A percentile compares a stretch with the other conserved stretches of the same genome.
phyloP scores from a whole-genome alignment of 2,113 vertebrate species.

The Eulemur rufifrons region DNA sequence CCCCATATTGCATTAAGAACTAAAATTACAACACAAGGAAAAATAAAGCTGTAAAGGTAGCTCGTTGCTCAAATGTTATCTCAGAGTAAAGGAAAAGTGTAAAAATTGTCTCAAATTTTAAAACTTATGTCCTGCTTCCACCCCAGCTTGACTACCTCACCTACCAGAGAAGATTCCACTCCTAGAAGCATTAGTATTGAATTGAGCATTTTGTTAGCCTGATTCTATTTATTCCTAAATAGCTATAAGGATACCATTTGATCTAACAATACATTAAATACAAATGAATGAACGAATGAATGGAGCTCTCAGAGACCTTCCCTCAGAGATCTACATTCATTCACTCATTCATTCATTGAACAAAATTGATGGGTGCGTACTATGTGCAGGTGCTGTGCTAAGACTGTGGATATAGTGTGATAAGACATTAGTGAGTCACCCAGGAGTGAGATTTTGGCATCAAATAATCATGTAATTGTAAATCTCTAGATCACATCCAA shows the following conservation, averaged over 20 bases:
- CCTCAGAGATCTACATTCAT: neutral
- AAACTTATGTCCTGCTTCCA: neutral
- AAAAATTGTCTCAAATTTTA: neutral
- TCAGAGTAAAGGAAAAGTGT: neutral
- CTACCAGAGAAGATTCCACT: neutral
- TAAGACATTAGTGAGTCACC: neutral
- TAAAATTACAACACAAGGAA: neutral
- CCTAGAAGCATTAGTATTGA: neutral
- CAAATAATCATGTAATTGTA: neutral
- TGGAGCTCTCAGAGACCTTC: neutral
- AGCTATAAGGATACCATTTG: neutral
- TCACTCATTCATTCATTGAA: neutral
- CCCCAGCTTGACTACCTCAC: neutral
- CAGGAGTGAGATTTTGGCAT: neutral
- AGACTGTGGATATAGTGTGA: neutral
- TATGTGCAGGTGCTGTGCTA: neutral
- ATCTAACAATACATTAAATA: constrained; percentile 16
- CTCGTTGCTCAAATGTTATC: neutral
- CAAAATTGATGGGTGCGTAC: neutral
- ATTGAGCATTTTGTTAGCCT: neutral
- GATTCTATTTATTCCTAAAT: neutral
- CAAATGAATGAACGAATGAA: neutral
- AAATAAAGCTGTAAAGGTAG: neutral
- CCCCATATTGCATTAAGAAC: neutral
- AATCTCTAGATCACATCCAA: neutral